These are phyloP conservation scores for Rhizomys pruinosus DNA, from an alignment of 2,113 vertebrate species.

Conservation along the genomic window DNA sequence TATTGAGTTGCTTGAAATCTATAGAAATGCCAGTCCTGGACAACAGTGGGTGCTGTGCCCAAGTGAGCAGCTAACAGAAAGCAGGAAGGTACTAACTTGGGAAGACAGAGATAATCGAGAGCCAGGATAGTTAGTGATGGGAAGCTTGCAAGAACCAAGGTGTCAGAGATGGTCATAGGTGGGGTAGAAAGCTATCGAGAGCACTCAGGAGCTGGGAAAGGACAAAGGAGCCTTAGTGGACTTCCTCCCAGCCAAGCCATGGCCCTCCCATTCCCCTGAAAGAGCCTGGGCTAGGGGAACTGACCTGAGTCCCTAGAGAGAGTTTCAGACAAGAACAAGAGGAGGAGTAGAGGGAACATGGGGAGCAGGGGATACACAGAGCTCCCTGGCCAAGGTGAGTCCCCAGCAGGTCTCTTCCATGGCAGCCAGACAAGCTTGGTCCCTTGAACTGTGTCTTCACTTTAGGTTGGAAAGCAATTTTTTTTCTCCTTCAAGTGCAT, in stretches of 20 bases:
- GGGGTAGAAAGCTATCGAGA: not conserved
- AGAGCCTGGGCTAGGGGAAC: not conserved
- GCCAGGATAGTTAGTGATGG: not conserved
- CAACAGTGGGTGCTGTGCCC: not conserved
- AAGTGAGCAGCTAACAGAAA: constrained; percentile 9
- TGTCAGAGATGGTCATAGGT: not conserved
- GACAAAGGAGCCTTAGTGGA: not conserved
- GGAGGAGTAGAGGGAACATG: not conserved
- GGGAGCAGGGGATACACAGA: not conserved
- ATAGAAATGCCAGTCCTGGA: not conserved
- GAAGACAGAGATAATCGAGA: not conserved
- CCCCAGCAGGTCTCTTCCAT: not conserved
- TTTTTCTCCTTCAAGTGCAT: not conserved
- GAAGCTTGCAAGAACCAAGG: not conserved
- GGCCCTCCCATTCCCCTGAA: not conserved
- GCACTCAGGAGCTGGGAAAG: not conserved
- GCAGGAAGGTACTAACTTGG: not conserved
- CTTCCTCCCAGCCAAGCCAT: not conserved
- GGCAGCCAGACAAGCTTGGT: not conserved
- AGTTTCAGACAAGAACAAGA: not conserved
- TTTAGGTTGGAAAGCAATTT: constrained; percentile 25
- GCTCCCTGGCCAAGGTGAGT: not conserved
- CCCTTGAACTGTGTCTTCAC: not conserved
- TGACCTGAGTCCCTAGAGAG: not conserved
- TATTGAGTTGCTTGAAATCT: not conserved